Evolutionary conservation across 2,797 vertebrate species (phyloP), one percentile per base, ranked within the genome.

Genomic region (Sebastes itinus): DNA sequence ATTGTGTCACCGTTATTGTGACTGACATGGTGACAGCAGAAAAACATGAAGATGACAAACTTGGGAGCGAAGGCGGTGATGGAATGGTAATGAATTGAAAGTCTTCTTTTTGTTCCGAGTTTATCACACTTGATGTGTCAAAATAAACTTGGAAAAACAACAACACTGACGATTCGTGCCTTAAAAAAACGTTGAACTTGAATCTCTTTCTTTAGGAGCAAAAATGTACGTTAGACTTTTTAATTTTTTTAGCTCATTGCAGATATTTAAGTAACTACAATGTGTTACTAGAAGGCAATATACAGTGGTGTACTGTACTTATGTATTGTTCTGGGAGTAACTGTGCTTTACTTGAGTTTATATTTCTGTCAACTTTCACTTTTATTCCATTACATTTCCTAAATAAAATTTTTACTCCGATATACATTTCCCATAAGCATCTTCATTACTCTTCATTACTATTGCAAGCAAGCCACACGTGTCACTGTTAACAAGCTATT

Each of bases 21-120:
- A 91, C 59, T 92, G 92, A 91, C 91, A 83, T 78, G 49, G 65
- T 87, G 85, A 85, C 89, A 91, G 86, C 35, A 77, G 78, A 69
- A 88, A 49, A 86, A 85, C 87, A 85, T 65, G 62, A 66, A 83
- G 75, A 86, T 86, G 89, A 90, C 86, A 91, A 38, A 85, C 75
- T 61, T 72, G 33, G 66, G 33, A 42, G 56, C 3, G 88, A 87
- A 76, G 92, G 91, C 52, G 59, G 74, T 64, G 84, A 86, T 46
- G 76, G 78, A 77, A 63, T 78, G 67, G 78, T 78, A 74, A 82
- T 71, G 25, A 81, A 83, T 32, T 16, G 28, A 55, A 71, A 62
- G 23, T 70, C 77, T 83, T 71, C 6, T 58, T 78, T 75, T 75
- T 72, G 38, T 71, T 87, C 33, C 8, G 27, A 82, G 63, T 35